phyloP scores from a whole-genome alignment of 1,140 invertebrate genomes.

The Anastrepha obliqua region DNA sequence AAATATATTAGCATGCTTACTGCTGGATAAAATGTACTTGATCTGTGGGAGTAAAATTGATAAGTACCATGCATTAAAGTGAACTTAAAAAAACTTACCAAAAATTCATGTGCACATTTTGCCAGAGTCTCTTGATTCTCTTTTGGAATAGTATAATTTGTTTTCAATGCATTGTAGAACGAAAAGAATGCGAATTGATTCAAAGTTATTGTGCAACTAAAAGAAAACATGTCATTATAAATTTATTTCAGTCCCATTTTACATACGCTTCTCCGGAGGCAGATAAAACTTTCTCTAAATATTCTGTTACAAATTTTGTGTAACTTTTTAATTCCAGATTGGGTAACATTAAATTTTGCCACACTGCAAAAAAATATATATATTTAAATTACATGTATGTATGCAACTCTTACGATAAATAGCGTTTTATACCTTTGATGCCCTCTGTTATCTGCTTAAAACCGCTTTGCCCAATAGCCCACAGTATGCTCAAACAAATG shows the following conservation, averaged over 20 bases:
- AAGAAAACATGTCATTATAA: neutral
- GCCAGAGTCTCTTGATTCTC: conserved; percentile 74
- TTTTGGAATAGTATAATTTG: conserved; percentile 66
- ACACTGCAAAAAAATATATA: conserved; percentile 76
- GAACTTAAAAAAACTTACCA: conserved; percentile 60
- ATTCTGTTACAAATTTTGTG: conserved; percentile 81
- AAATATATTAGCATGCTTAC: conserved; percentile 68
- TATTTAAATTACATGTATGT: neutral
- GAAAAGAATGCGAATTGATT: conserved; percentile 73
- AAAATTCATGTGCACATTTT: conserved; percentile 68
- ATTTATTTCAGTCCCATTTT: conserved; percentile 54
- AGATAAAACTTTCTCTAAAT: conserved; percentile 80
- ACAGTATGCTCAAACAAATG: conserved; percentile 85
- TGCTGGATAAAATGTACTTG: conserved; percentile 66
- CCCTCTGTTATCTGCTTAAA: conserved; percentile 81
- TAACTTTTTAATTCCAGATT: conserved; percentile 84
- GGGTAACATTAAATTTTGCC: conserved; percentile 88
- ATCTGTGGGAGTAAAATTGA: conserved; percentile 34
- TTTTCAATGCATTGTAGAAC: conserved; percentile 74
- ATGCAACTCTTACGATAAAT: neutral
- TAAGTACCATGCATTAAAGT: conserved; percentile 1
- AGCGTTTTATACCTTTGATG: conserved; percentile 77
- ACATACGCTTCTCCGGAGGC: conserved; percentile 61
- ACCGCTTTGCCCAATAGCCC: conserved; percentile 87
- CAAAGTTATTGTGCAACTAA: conserved; percentile 55